These are phyloP conservation scores for Pollicipes pollicipes DNA, from an alignment of 1,140 invertebrate genomes.

Conservation along the genomic window DNA sequence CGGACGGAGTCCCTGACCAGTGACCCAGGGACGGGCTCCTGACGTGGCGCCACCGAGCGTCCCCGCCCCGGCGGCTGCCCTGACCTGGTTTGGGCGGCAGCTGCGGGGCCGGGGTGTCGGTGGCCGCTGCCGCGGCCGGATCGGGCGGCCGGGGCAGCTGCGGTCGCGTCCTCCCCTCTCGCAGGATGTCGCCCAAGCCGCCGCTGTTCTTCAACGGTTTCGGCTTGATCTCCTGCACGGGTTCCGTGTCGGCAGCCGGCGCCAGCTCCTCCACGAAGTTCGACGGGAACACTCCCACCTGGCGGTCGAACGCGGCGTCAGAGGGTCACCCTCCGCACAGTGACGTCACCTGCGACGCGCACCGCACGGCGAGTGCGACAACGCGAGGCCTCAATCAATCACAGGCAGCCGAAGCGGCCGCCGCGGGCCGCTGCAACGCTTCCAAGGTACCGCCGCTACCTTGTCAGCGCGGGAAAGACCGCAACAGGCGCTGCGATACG, in stretches of 20 bases:
- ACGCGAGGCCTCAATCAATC: no score
- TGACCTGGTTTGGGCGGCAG: slow-evolving; percentile 5
- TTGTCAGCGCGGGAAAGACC: no score
- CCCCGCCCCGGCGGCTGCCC: no score
- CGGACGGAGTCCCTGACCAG: no score
- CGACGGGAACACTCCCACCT: slow-evolving; percentile 71
- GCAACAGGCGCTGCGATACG: no score
- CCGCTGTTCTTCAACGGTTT: not conserved
- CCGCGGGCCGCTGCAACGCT: no score
- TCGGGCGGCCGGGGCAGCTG: not conserved
- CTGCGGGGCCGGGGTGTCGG: not conserved
- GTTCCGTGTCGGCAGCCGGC: not conserved
- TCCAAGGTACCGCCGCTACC: no score
- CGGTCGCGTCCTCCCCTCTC: not conserved
- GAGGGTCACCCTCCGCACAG: not conserved
- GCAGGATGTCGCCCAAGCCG: not conserved
- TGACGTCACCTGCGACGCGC: not conserved
- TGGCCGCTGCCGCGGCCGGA: no score
- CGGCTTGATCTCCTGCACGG: not conserved
- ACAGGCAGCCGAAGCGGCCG: no score
- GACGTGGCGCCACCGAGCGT: no score
- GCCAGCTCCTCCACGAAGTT: slow-evolving; percentile 66
- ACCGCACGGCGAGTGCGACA: no score
- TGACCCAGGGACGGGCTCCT: no score
- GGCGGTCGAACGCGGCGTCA: not conserved